A percentile compares a stretch with the other conserved stretches of the same genome.
These are phyloP conservation scores for Otolemur crassicaudatus DNA, from an alignment of 2,797 vertebrate species.

Conservation along the genomic window DNA sequence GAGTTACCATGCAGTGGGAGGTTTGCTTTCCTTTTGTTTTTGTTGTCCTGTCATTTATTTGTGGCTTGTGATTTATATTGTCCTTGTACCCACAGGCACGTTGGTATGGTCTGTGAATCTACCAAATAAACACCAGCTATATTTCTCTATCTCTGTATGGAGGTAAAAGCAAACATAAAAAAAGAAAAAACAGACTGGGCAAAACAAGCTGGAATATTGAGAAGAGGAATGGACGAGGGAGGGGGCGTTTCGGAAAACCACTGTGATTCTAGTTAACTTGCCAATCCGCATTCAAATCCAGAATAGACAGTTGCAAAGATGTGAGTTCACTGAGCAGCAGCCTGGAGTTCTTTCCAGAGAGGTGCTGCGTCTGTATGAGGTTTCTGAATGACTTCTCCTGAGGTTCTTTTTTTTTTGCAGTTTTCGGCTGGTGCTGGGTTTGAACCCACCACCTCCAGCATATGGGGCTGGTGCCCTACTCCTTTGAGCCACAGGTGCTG, in stretches of 20 bases:
- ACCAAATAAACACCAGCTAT: constrained; percentile 60
- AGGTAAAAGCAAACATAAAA: constrained; percentile 48
- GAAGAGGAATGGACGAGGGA: neutral
- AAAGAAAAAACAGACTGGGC: neutral
- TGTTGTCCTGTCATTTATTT: constrained; percentile 39
- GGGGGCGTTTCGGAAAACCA: neutral
- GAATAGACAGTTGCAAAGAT: neutral
- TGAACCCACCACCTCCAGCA: too few species aligned
- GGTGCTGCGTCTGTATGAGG: neutral
- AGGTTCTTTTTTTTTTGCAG: too few species aligned
- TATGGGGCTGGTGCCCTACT: too few species aligned
- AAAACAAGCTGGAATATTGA: constrained; percentile 48
- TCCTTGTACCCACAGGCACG: constrained; percentile 67
- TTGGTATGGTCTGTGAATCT: constrained; percentile 58
- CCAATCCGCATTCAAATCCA: neutral
- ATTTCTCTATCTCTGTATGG: constrained; percentile 52
- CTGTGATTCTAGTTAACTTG: constrained; percentile 5
- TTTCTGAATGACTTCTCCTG: neutral
- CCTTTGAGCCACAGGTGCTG: too few species aligned
- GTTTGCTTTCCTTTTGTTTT: constrained; percentile 21
- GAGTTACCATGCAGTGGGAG: neutral
- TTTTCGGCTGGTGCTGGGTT: too few species aligned
- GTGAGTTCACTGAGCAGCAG: neutral
- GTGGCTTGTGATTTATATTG: constrained; percentile 57
- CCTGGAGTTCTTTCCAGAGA: neutral